Evolutionary conservation across 2,113 vertebrate species (phyloP), one percentile per base, ranked within the genome.

Genomic region (Nibea coibor): DNA sequence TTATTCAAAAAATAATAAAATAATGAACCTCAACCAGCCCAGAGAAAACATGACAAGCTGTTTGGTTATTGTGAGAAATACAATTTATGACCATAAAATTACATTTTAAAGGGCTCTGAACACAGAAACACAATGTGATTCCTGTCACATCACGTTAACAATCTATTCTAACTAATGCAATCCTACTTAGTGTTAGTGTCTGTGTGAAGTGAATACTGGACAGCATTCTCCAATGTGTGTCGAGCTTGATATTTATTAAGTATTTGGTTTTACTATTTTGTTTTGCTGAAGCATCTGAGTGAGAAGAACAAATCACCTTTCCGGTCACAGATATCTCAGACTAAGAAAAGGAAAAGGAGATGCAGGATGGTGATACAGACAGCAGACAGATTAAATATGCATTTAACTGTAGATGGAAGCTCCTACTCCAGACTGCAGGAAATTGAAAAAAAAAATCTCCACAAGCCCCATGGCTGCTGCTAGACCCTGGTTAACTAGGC

Each of bases 371-470:
- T 22, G 64, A 48, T 50, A 12, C 8, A 58, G 10, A 51, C 65
- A 53, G 45, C 8, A 22, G n/a, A 54, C 4, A 22, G n/a, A 45
- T 63, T 70, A 54, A 28, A 43, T 45, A 14, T 71, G 47, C 22
- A 63, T 70, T 63, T 28, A 22, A 16, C 5, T 20, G 72, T 24
- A 53, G 48, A 64, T 53, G 31, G 35, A 65, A 65, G 61, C 48
- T 63, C 14, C 22, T 51, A 15, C 24, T 70, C 48, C 19, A 39
- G 24, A 57, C 50, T 72, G 26, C 24, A 47, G 39, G 50, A 24
- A 65, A 54, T 16, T 19, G 2, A 54, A 42, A 39, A 43, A 16
- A 28, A 31, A 28, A 19, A 3, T 20, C 47, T 62, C 12, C 31
- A 65, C 24, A 65, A 12, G 9, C 51, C 24, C 14, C 4, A 9